A percentile compares a stretch with the other conserved stretches of the same genome.
Evolutionary conservation across 2,888 invertebrate genomes (phyloP).

Genomic region (Axea sp.): DNA sequence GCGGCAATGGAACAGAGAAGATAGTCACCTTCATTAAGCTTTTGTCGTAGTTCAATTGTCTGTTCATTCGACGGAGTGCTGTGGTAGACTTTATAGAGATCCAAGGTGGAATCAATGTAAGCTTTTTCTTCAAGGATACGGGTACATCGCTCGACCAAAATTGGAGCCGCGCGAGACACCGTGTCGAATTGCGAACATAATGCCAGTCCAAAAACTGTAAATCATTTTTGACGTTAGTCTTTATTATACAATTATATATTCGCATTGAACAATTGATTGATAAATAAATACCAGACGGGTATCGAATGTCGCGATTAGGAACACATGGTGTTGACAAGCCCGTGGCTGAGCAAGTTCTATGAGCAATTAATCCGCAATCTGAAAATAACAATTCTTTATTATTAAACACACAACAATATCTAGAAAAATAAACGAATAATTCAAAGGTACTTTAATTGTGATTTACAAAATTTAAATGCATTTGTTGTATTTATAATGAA

Average conservation of each 20-base stretch:
- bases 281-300: constrained; percentile 73
- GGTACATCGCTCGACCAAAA: constrained; percentile 82
- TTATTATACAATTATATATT: not conserved
- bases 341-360: constrained; percentile 85
- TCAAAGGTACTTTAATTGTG: too few species aligned
- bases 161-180: constrained; percentile 82
- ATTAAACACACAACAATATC: not conserved
- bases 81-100: constrained; percentile 85
- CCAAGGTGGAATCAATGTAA: constrained; percentile 80
- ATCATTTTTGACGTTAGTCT: constrained; percentile 12
- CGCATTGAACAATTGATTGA: not conserved
- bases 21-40: constrained; percentile 79
- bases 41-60: constrained; percentile 82
- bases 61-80: constrained; percentile 83
- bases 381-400: constrained; percentile 61
- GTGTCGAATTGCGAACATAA: constrained; percentile 83
- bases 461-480: too few species aligned
- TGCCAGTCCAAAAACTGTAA: constrained; percentile 83
- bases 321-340: constrained; percentile 82
- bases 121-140: constrained; percentile 83
- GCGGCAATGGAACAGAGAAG: constrained; percentile 23
- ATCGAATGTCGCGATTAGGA: constrained; percentile 75
- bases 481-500: too few species aligned
- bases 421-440: too few species aligned
- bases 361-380: constrained; percentile 86